Percentiles rank a stretch among this genome's conserved stretches.
Conservation (phyloP, 2,797 vertebrate genomes). For the Zenarchopterus dispar region DNA sequence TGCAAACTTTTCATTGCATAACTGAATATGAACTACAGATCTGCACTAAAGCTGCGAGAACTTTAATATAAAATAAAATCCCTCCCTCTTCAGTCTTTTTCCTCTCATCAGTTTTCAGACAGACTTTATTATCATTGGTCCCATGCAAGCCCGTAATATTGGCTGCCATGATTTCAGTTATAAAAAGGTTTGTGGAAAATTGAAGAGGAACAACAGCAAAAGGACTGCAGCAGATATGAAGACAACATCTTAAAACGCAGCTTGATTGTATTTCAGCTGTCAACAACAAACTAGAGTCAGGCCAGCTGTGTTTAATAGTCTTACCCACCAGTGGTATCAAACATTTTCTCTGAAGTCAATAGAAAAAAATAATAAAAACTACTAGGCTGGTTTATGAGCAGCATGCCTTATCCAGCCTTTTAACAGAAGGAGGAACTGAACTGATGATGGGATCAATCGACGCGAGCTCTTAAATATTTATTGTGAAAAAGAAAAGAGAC, state of each 20-base stretch:
- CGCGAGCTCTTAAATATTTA: constrained; percentile 12
- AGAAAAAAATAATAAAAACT: background rate
- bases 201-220: background rate
- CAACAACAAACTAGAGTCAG: constrained; percentile 12
- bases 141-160: background rate
- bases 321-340: background rate
- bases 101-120: constrained; percentile 7
- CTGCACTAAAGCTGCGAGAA: background rate
- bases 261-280: constrained; percentile 12
- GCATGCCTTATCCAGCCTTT: background rate
- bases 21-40: constrained; percentile 9
- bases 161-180: background rate
- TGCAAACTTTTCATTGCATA: background rate
- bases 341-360: background rate
- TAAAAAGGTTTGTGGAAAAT: background rate
- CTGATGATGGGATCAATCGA: constrained; percentile 29
- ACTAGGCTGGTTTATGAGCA: constrained; percentile 10
- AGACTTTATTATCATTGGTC: constrained; percentile 5
- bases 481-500: constrained; percentile 25
- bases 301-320: background rate
- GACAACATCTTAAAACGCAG: constrained; percentile 7
- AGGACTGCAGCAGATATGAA: background rate
- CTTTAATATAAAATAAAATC: background rate
- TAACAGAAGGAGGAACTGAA: constrained; percentile 20
- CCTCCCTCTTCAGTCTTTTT: constrained; percentile 5